Base-by-base conservation (phyloP, 2,113 vertebrate genomes). In the Phasianus colchicus region DNA sequence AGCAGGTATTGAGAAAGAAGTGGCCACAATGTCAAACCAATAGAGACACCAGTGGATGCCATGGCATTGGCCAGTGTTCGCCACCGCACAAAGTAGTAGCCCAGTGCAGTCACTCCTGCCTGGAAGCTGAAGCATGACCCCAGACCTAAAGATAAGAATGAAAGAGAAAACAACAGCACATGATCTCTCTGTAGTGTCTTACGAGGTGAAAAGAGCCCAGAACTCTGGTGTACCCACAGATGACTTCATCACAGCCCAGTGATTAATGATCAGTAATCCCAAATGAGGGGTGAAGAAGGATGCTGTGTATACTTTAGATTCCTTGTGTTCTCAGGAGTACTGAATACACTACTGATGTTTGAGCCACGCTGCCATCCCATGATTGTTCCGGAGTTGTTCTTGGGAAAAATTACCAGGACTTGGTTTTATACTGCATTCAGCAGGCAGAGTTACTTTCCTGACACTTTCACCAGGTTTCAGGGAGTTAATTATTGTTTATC, bases 71-170 rank as follows among this genome's bases (percentile, higher is more conserved):
- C 99, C 54, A 99, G 97, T 0, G 98, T 96, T 63, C 90, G 97
- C 10, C 98, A 98, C 11, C 97, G 98, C 21, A 98, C 95, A 64
- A 99, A 99, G 96, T 99, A 99, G 83, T 98, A 98, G 3, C 99
- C 99, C 78, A 99, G 95, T 21, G 96, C 98, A 0, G 99, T 99
- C 93, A 99, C 94, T 45, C 98, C 98, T 4, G 98, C 98, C 93
- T 99, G 99, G 97, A 99, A 99, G 93, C 98, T 98, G 95, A 99
- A 99, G 95, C 98, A 99, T 21, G 98, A 98, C n/a, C 99, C 99
- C 50, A 99, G 97, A 60, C 99, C 99, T 99, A 96, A 67, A 75
- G 73, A 73, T 74, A 67, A 64, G 72, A 70, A 79, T 6, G 47
- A 74, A 93, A 73, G 64, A 50, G 65, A 36, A 91, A 90, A 70